Evolutionary conservation across 2,797 vertebrate species (phyloP).

Genomic region (Falco naumanni): DNA sequence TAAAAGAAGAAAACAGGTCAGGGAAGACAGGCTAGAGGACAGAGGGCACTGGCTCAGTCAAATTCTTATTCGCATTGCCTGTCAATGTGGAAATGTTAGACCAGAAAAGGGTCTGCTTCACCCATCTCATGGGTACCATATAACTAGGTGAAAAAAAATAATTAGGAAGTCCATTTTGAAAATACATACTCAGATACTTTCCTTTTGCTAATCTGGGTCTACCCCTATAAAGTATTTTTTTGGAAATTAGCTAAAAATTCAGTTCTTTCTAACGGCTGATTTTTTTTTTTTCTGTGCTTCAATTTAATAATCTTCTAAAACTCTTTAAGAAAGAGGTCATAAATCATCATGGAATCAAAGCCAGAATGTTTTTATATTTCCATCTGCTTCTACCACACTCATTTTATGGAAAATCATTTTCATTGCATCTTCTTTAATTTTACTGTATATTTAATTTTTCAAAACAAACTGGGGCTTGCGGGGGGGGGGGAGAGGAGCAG

Average conservation of each 20-base stretch:
- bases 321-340: not conserved
- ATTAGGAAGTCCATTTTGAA: not conserved
- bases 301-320: not conserved
- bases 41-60: not conserved
- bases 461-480: not conserved
- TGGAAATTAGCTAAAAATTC: not conserved
- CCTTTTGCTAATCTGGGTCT: not conserved
- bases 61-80: not conserved
- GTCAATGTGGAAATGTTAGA: not conserved
- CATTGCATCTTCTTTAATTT: not conserved
- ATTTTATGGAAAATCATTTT: not conserved
- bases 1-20: not conserved
- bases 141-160: not conserved
- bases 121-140: not conserved
- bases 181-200: not conserved
- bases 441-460: not conserved
- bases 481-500: no score
- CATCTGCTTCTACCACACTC: not conserved
- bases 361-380: slow-evolving; percentile 17
- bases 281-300: not conserved
- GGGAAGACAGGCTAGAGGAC: not conserved
- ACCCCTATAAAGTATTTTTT: not conserved
- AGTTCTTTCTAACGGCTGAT: not conserved
- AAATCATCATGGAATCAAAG: not conserved
- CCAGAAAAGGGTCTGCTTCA: not conserved